A percentile compares a stretch with the other conserved stretches of the same genome.
phyloP scores from a whole-genome alignment of 1,140 invertebrate species.

The Cheumatopsyche charites region DNA sequence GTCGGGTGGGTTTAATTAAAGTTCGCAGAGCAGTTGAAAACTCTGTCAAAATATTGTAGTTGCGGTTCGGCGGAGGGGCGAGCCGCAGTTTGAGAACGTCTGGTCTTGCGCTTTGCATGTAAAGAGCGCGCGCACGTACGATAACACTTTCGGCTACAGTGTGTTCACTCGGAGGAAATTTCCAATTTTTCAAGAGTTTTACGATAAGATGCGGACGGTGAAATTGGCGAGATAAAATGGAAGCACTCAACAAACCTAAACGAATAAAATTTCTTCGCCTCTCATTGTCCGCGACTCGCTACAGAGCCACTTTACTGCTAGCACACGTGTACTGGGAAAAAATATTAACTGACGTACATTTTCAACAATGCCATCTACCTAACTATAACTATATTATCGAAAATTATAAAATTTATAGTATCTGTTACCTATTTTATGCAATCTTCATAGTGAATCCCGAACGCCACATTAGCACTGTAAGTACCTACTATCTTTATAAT shows the following conservation, averaged over 20 bases:
- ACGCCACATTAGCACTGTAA: too few species aligned
- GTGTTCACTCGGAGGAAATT: constrained; percentile 34
- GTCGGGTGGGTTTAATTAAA: too few species aligned
- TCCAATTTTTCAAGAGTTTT: constrained; percentile 45
- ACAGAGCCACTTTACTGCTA: neutral
- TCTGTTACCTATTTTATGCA: too few species aligned
- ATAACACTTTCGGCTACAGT: constrained; percentile 45
- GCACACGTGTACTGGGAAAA: neutral
- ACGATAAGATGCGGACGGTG: constrained; percentile 41
- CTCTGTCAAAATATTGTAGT: too few species aligned
- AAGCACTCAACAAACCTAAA: constrained; percentile 44
- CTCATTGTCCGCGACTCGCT: constrained; percentile 8
- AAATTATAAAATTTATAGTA: too few species aligned
- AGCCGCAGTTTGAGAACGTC: constrained; percentile 18
- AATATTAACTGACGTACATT: constrained; percentile 41
- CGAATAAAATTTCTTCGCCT: constrained; percentile 44
- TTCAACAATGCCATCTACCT: too few species aligned
- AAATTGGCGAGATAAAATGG: constrained; percentile 45
- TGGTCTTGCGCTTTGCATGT: constrained; percentile 32
- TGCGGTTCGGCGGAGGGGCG: neutral
- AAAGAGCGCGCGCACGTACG: constrained; percentile 31
- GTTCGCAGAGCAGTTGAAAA: too few species aligned
- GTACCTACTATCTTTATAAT: too few species aligned
- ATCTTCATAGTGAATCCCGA: too few species aligned
- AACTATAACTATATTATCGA: too few species aligned